Evolutionary conservation across 1,140 invertebrate species (phyloP).

Genomic region (Lethocerus indicus): DNA sequence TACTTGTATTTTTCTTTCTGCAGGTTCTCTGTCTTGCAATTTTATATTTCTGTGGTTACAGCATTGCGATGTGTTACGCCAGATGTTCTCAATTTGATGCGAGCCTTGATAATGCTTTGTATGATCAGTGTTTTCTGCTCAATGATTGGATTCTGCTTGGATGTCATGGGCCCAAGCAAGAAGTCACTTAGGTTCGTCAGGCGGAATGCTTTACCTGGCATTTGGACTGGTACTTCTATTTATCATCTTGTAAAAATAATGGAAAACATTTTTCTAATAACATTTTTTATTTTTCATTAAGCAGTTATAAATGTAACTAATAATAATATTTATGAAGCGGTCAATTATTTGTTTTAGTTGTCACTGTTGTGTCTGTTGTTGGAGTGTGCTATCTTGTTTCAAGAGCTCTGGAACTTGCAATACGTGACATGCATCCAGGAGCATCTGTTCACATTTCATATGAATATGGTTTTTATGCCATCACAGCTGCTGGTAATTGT

Average conservation of each 20-base stretch:
- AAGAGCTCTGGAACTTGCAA: slow-evolving; percentile 27
- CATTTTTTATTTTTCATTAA: background rate
- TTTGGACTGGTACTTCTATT: slow-evolving; percentile 24
- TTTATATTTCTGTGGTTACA: too few species aligned
- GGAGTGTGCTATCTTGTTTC: slow-evolving; percentile 34
- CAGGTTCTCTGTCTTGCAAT: slow-evolving; percentile 28
- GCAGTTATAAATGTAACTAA: background rate
- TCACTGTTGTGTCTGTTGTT: slow-evolving; percentile 33
- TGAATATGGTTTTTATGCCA: slow-evolving; percentile 35
- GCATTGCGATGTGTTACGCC: slow-evolving; percentile 32
- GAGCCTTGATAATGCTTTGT: slow-evolving; percentile 30
- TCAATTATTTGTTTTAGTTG: slow-evolving; percentile 20
- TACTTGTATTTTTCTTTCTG: too few species aligned
- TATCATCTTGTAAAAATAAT: background rate
- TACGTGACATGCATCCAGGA: slow-evolving; percentile 23
- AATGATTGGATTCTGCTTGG: slow-evolving; percentile 31
- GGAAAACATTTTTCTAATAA: background rate
- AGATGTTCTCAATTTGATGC: slow-evolving; percentile 31
- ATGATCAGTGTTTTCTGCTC: slow-evolving; percentile 32
- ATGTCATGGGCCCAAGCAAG: slow-evolving; percentile 29
- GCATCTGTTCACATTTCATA: slow-evolving; percentile 28
- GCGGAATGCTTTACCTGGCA: slow-evolving; percentile 31
- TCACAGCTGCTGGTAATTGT: slow-evolving; percentile 30
- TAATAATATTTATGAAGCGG: background rate
- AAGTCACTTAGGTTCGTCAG: slow-evolving; percentile 29